A percentile compares a stretch with the other conserved stretches of the same genome.
phyloP scores from a whole-genome alignment of 2,113 vertebrate species.

The Brachirus orientalis region DNA sequence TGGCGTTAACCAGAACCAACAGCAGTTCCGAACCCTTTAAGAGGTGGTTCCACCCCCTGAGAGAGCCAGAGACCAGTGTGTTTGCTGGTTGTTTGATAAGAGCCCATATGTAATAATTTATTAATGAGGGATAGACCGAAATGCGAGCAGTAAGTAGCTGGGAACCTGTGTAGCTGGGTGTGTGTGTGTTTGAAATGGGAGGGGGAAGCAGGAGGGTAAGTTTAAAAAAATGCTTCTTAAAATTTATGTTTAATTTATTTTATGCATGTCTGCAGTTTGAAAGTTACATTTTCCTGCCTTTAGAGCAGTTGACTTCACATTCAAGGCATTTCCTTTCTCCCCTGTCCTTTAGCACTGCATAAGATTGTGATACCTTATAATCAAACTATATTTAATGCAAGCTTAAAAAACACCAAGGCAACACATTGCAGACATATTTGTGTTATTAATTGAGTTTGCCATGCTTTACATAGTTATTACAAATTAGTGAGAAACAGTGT shows the following conservation, averaged over 20 bases:
- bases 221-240: not conserved
- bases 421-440: conserved; percentile 4
- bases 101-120: conserved; percentile 44
- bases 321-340: conserved; percentile 5
- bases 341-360: not conserved
- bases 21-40: conserved; percentile 74
- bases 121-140: conserved; percentile 39
- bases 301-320: conserved; percentile 36
- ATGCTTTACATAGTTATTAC: not conserved
- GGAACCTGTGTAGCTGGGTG: not conserved
- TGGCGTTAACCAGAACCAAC: conserved; percentile 74
- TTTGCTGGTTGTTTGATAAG: conserved; percentile 32
- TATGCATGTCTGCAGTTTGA: not conserved
- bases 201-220: conserved; percentile 38
- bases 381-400: conserved; percentile 7
- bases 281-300: conserved; percentile 6
- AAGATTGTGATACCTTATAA: conserved; percentile 10
- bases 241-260: conserved; percentile 18
- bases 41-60: conserved; percentile 66
- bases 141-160: conserved; percentile 30
- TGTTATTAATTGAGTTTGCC: conserved; percentile 25
- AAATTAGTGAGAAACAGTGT: conserved; percentile 3
- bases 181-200: conserved; percentile 5
- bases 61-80: conserved; percentile 44
- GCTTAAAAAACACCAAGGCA: conserved; percentile 12